These are phyloP conservation scores for Zaprionus lineosus DNA, from an alignment of 2,888 invertebrate species.

Conservation along the genomic window DNA sequence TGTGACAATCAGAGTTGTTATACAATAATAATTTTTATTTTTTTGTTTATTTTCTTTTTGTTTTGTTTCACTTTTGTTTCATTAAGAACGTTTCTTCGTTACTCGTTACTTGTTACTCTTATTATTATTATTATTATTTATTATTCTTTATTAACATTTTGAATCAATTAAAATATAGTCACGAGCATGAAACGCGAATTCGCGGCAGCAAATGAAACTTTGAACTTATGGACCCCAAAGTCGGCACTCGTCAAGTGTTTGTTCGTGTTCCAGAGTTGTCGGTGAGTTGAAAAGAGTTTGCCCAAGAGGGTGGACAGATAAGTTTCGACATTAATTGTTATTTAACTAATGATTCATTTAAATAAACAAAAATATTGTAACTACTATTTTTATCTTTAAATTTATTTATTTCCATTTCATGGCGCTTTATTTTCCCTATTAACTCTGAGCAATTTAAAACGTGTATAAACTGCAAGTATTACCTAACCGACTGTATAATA, in stretches of 20 bases:
- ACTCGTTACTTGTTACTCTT: no score
- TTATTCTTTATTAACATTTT: conserved; percentile 36
- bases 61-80: no score
- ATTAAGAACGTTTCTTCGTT: no score
- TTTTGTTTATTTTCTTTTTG: conserved; percentile 15
- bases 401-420: not conserved
- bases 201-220: conserved; percentile 50
- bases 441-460: no score
- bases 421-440: no score
- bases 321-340: conserved; percentile 8
- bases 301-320: conserved; percentile 35
- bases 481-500: no score
- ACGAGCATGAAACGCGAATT: conserved; percentile 42
- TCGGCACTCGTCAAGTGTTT: conserved; percentile 53
- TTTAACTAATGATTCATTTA: no score
- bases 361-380: not conserved
- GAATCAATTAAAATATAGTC: conserved; percentile 69
- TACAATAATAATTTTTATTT: conserved; percentile 33
- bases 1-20: conserved; percentile 48
- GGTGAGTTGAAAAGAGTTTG: conserved; percentile 27
- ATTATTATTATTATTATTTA: conserved; percentile 28
- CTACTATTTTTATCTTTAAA: not conserved
- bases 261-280: conserved; percentile 69
- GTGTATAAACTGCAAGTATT: no score
- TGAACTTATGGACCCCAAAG: conserved; percentile 49